A percentile compares a stretch with the other conserved stretches of the same genome.
phyloP scores from a whole-genome alignment of 2,113 vertebrate species.

The Boulengeromyrus knoepffleri region DNA sequence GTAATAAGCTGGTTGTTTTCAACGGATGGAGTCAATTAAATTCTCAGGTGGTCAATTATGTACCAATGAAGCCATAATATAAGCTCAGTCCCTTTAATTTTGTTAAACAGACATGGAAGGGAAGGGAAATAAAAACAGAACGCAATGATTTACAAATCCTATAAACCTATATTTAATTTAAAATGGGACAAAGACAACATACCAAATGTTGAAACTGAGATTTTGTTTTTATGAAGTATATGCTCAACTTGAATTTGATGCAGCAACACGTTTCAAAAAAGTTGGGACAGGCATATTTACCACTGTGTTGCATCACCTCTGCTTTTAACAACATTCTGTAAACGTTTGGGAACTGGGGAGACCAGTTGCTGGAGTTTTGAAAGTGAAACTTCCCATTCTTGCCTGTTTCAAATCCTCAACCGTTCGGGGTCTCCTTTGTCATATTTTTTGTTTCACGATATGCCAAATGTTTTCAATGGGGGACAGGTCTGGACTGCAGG shows the following conservation, averaged over 20 bases:
- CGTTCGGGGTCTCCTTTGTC: too few relatives aligned
- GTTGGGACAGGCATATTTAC: background rate
- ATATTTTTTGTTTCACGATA: background rate
- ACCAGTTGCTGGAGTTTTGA: background rate
- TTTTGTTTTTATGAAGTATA: background rate
- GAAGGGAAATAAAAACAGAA: background rate
- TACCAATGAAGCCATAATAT: background rate
- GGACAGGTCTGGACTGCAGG: too few relatives aligned
- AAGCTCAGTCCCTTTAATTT: background rate
- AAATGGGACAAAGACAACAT: background rate
- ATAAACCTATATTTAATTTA: background rate
- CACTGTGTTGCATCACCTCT: background rate
- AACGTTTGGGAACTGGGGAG: background rate
- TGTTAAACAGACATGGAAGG: background rate
- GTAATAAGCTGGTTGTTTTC: background rate
- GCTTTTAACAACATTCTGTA: background rate
- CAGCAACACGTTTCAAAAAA: background rate
- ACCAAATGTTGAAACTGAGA: background rate
- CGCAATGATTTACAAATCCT: background rate
- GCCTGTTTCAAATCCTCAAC: background rate
- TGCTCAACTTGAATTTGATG: background rate
- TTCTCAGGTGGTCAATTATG: constrained; percentile 1
- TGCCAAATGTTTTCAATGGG: too few relatives aligned
- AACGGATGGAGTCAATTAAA: background rate
- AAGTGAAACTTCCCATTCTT: background rate